phyloP scores from a whole-genome alignment of 2,113 vertebrate species.

The Limanda limanda region DNA sequence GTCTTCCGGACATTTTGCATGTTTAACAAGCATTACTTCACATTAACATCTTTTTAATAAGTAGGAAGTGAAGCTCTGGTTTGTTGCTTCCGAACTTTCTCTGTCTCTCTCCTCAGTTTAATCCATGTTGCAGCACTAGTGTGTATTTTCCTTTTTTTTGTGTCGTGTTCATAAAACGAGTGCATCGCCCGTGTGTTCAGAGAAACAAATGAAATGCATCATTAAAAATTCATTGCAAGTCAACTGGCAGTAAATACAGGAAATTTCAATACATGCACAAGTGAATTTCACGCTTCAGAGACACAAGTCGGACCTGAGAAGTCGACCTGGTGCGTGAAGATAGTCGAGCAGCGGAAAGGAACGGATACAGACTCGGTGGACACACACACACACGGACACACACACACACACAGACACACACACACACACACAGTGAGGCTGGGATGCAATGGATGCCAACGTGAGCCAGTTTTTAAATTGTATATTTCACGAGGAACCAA shows the following conservation, averaged over 20 bases:
- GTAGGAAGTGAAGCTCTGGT: no score
- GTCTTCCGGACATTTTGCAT: no score
- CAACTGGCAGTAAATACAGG: not conserved
- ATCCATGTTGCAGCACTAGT: not conserved
- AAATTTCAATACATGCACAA: not conserved
- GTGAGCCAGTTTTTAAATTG: not conserved
- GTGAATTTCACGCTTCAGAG: slow-evolving; percentile 3
- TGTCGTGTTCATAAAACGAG: not conserved
- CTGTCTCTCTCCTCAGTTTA: not conserved
- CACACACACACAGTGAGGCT: not conserved
- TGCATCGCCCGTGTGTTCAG: not conserved
- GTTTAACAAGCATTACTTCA: no score
- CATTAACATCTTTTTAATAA: no score
- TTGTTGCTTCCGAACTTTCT: no score
- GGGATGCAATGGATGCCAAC: not conserved
- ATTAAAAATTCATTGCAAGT: slow-evolving; percentile 3
- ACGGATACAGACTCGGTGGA: not conserved
- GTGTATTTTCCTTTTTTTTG: not conserved
- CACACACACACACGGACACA: slow-evolving; percentile 4
- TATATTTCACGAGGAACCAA: not conserved
- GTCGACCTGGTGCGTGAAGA: not conserved
- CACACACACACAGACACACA: slow-evolving; percentile 2
- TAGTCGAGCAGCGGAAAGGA: not conserved
- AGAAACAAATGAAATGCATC: slow-evolving; percentile 3
- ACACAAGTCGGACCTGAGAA: not conserved